Conservation (phyloP, 2,888 invertebrate species). For the Noctuana brunneofusca region DNA sequence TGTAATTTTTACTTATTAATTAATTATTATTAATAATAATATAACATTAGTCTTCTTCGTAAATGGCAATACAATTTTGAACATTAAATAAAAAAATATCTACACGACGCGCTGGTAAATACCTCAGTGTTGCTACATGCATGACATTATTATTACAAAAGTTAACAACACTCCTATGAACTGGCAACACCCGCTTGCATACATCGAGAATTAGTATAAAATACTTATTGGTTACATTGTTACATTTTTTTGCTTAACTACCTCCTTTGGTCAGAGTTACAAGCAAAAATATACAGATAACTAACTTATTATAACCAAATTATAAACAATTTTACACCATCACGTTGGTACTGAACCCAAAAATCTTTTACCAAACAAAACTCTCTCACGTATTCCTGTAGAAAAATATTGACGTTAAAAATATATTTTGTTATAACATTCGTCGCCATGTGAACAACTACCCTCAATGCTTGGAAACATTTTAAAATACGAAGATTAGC, state of each 20-base stretch:
- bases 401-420: background rate
- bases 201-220: slow-evolving; percentile 3
- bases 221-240: slow-evolving; percentile 23
- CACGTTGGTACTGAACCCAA: background rate
- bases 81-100: slow-evolving; percentile 67
- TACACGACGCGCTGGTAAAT: slow-evolving; percentile 42
- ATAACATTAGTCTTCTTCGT: slow-evolving; percentile 78
- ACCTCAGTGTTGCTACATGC: slow-evolving; percentile 22
- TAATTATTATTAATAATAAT: slow-evolving; percentile 49
- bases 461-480: background rate
- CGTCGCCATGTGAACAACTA: background rate
- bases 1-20: slow-evolving; percentile 54
- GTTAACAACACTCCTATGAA: slow-evolving; percentile 10
- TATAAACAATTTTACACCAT: slow-evolving; percentile 13
- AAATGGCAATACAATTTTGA: slow-evolving; percentile 80
- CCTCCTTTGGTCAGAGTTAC: slow-evolving; percentile 31
- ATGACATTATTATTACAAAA: slow-evolving; percentile 4
- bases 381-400: background rate
- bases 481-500: background rate
- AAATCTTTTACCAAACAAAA: background rate
- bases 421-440: background rate
- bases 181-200: slow-evolving; percentile 24
- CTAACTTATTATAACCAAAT: slow-evolving; percentile 16
- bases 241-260: slow-evolving; percentile 29
- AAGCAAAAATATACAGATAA: slow-evolving; percentile 33